These are phyloP conservation scores for Osmerus mordax DNA, from an alignment of 2,113 vertebrate species.

Conservation along the genomic window DNA sequence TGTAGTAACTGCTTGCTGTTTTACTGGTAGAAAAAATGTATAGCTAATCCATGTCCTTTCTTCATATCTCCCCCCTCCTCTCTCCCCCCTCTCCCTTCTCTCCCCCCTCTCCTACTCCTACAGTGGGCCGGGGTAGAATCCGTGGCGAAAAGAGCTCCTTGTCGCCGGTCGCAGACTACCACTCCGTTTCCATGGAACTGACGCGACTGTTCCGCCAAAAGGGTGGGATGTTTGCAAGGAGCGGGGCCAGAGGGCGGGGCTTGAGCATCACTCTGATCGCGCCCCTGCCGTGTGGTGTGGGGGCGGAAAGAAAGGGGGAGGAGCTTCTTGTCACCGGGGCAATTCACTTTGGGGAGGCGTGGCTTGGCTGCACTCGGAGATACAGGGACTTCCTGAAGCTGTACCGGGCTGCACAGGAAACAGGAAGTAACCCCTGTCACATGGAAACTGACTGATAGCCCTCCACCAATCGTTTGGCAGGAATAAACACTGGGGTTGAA, in stretches of 20 bases:
- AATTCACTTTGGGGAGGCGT: constrained; percentile 88
- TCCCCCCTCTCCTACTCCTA: not conserved
- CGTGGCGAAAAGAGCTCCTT: constrained; percentile 41
- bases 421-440: constrained; percentile 85
- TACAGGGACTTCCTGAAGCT: constrained; percentile 87
- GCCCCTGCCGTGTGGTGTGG: constrained; percentile 76
- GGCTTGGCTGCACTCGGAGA: constrained; percentile 85
- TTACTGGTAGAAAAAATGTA: too few relatives aligned
- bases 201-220: constrained; percentile 87
- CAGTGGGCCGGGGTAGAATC: constrained; percentile 84
- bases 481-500: not conserved
- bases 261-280: constrained; percentile 82
- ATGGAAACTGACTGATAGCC: constrained; percentile 73
- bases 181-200: constrained; percentile 65
- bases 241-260: constrained; percentile 60
- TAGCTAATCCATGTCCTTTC: too few relatives aligned
- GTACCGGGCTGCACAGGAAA: constrained; percentile 76
- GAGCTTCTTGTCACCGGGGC: constrained; percentile 89
- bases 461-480: not conserved
- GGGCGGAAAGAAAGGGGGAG: constrained; percentile 43
- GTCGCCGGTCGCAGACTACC: constrained; percentile 39
- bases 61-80: not conserved
- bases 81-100: not conserved
- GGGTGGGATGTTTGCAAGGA: constrained; percentile 75
- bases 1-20: too few relatives aligned